Evolutionary conservation across 2,797 vertebrate species (phyloP).

Genomic region (Lepilemur ruficaudatus): DNA sequence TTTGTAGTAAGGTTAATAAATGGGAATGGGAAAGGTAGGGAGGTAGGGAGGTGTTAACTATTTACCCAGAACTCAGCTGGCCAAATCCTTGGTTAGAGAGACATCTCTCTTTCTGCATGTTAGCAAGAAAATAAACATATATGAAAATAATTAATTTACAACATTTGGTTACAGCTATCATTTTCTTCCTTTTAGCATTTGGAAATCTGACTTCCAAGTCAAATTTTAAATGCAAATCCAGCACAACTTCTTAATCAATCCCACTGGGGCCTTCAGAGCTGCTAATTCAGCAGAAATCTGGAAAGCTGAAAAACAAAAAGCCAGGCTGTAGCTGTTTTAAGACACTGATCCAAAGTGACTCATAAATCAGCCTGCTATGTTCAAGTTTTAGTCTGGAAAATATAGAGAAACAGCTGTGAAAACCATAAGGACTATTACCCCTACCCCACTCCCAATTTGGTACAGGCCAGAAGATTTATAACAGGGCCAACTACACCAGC

Average conservation of each 20-base stretch:
- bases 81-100: constrained; percentile 10
- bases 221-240: constrained; percentile 89
- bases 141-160: constrained; percentile 82
- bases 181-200: constrained; percentile 78
- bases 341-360: constrained; percentile 93
- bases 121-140: constrained; percentile 27
- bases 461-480: constrained; percentile 79
- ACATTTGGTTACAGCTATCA: constrained; percentile 76
- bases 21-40: neutral
- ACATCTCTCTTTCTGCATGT: constrained; percentile 3
- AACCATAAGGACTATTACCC: constrained; percentile 76
- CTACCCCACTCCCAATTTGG: constrained; percentile 69
- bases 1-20: constrained; percentile 14
- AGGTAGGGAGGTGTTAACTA: neutral
- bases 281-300: constrained; percentile 97
- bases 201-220: constrained; percentile 82
- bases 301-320: constrained; percentile 93
- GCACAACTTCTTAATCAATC: constrained; percentile 91
- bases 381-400: constrained; percentile 91
- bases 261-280: constrained; percentile 89
- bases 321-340: constrained; percentile 89
- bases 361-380: constrained; percentile 93
- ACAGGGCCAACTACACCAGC: constrained; percentile 79
- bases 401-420: constrained; percentile 88
- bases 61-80: constrained; percentile 12